A percentile compares a stretch with the other conserved stretches of the same genome.
Evolutionary conservation across 2,113 vertebrate species (phyloP).

Genomic region (Gambusia affinis): DNA sequence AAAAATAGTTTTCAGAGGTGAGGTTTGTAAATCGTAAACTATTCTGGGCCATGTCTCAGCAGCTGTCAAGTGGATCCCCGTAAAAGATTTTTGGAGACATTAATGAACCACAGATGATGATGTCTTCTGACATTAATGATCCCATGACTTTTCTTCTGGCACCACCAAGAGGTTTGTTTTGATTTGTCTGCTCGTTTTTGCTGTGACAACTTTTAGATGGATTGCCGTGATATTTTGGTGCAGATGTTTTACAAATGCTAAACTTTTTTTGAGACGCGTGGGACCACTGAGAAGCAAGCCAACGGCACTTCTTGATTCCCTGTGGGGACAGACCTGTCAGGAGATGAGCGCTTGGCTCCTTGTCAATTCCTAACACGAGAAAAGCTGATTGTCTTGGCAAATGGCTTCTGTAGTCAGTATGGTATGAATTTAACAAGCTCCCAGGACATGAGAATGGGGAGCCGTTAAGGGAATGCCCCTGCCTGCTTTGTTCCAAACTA

Average conservation of each 20-base stretch:
- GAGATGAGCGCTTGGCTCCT: slow-evolving; percentile 3
- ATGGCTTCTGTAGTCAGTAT: slow-evolving; percentile 10
- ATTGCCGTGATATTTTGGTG: slow-evolving; percentile 1
- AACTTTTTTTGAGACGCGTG: slow-evolving; percentile 1
- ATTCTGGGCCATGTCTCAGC: not conserved
- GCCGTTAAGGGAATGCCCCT: not conserved
- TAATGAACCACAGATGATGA: not conserved
- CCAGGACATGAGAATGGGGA: slow-evolving; percentile 3
- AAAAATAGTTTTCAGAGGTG: not conserved
- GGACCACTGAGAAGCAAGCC: not conserved
- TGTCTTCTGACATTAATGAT: not conserved
- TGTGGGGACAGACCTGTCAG: slow-evolving; percentile 1
- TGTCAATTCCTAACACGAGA: slow-evolving; percentile 6
- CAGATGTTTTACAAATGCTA: slow-evolving; percentile 2
- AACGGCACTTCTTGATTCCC: slow-evolving; percentile 8
- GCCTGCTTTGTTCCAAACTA: not conserved
- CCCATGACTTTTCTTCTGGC: not conserved
- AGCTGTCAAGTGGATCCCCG: not conserved
- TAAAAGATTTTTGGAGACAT: not conserved
- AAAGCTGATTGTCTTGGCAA: slow-evolving; percentile 11
- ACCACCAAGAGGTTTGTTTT: not conserved
- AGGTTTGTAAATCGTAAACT: not conserved
- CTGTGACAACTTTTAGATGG: not conserved
- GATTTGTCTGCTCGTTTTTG: slow-evolving; percentile 1
- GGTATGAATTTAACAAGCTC: slow-evolving; percentile 19